phyloP scores from a whole-genome alignment of 2,113 vertebrate species.

The Heterotis niloticus region DNA sequence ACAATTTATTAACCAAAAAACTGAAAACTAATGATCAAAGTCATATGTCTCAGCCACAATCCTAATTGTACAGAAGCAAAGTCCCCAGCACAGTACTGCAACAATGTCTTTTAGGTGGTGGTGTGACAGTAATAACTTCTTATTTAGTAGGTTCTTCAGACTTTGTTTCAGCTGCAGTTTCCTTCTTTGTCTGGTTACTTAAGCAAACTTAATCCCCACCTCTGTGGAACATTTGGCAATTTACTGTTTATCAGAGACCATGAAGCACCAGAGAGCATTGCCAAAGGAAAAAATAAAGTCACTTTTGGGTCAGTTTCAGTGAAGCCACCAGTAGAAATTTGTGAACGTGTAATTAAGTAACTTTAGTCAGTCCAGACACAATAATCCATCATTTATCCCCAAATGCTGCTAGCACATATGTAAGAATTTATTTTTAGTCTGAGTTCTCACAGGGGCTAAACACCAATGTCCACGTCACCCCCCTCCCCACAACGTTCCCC shows the following conservation, averaged over 20 bases:
- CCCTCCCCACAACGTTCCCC: no score
- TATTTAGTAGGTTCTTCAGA: constrained; percentile 4
- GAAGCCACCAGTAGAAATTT: background rate
- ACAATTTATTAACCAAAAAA: no score
- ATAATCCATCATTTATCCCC: background rate
- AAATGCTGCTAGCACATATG: background rate
- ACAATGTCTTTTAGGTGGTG: background rate
- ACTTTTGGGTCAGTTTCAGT: constrained; percentile 1
- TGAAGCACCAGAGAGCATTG: background rate
- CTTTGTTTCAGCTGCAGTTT: constrained; percentile 7
- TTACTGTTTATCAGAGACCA: constrained; percentile 29
- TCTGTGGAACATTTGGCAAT: constrained; percentile 36
- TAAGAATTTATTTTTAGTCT: background rate
- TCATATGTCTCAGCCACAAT: no score
- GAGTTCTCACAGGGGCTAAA: background rate
- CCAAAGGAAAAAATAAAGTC: constrained; percentile 17
- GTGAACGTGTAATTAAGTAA: constrained; percentile 9
- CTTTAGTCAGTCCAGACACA: background rate
- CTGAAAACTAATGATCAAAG: no score
- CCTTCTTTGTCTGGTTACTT: constrained; percentile 23
- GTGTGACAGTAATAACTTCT: constrained; percentile 29
- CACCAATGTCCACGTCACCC: background rate
- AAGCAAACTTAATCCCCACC: constrained; percentile 34
- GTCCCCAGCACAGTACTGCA: background rate
- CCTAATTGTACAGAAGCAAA: background rate